A percentile compares a stretch with the other conserved stretches of the same genome.
These are phyloP conservation scores for Amblyornis subalaris DNA, from an alignment of 2,113 vertebrate species.

Conservation along the genomic window DNA sequence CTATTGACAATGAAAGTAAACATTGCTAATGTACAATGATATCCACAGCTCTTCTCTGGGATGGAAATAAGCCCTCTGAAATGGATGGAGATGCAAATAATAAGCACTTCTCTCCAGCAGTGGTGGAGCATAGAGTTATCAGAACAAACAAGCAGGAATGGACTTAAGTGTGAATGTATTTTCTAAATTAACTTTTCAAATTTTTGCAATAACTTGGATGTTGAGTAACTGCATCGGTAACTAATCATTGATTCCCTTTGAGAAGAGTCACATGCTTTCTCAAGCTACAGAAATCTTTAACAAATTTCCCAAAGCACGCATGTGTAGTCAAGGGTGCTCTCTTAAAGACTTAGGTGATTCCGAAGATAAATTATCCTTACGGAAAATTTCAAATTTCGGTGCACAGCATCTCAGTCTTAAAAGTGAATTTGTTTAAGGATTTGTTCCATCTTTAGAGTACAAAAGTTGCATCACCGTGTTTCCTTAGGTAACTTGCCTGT, in stretches of 20 bases:
- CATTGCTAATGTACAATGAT: neutral
- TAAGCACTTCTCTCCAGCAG: neutral
- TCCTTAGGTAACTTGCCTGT: neutral
- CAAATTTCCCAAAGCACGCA: neutral
- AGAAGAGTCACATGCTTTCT: neutral
- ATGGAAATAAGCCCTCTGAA: neutral
- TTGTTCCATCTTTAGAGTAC: neutral
- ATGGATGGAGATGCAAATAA: constrained; percentile 35
- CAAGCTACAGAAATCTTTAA: neutral
- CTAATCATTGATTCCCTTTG: neutral
- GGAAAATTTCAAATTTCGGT: neutral
- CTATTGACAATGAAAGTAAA: neutral
- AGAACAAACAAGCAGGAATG: neutral
- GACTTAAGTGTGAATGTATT: neutral
- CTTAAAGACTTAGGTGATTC: neutral
- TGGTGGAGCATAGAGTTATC: neutral
- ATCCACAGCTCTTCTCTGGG: neutral
- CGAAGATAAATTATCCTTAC: neutral
- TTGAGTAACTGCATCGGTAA: neutral
- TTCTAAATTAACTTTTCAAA: neutral
- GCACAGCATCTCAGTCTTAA: neutral
- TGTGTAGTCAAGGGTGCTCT: neutral
- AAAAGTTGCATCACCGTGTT: neutral
- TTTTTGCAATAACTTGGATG: neutral
- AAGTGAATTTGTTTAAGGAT: neutral